Base-by-base conservation (phyloP, 1,140 invertebrate species). In the Heliothis subflexa region DNA sequence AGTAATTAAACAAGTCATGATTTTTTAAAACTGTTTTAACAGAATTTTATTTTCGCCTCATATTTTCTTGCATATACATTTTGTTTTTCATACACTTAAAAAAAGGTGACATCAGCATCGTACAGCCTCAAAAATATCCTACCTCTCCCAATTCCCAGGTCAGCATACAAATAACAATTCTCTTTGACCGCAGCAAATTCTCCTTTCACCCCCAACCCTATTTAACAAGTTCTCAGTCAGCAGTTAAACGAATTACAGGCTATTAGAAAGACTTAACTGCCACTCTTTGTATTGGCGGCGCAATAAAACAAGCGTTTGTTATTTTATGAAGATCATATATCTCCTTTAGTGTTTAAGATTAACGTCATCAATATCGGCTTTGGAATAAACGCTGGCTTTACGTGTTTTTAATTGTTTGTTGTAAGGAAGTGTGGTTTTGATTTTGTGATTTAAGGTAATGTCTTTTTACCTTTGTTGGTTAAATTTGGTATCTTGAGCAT, bases 241-340 rank as follows among this genome's bases (percentile, higher is more conserved):
- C 66, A 78, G 73, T 77, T 82, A 80, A 83, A 80, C 61, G 55
- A 76, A 79, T 83, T 77, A 83, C 73, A 28, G 62, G 73, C 82
- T 81, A 83, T 83, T 83, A 81, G 77, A 50, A 55, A 66, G 68
- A 70, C 82, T 84, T 82, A 84, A 84, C 83, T 33, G 79, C 74
- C 78, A 64, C 54, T 78, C 79, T 78, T 77, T 81, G 77, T 79
- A 83, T 78, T 78, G 78, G 79, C 25, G 70, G 12, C 12, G 78
- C 72, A 81, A 81, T 82, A 84, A 84, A 82, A 84, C 25, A 66
- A 66, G 70, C 70, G 57, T 78, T 81, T 79, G 78, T 79, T 81
- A 81, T 78, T 84, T 84, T 82, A 82, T 82, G 66, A 76, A 76
- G 64, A 71, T 64, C 73, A 74, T 80, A 80, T 77, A 77, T 80